phyloP scores from a whole-genome alignment of 1,140 invertebrate species.

The Oreohelix idahoensis region DNA sequence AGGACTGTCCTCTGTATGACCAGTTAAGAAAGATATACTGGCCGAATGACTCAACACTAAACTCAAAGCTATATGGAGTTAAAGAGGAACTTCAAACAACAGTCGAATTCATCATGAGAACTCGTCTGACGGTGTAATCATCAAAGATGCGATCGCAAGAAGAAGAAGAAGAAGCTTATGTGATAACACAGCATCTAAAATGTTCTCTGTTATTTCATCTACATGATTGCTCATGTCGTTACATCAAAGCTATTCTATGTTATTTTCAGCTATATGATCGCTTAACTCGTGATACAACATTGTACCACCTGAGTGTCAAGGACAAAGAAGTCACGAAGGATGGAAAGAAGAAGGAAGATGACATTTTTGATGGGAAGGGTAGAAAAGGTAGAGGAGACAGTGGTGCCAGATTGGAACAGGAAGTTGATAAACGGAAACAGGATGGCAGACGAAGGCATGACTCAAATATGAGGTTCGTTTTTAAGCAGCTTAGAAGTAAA shows the following conservation, averaged over 20 bases:
- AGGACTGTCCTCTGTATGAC: too few relatives aligned
- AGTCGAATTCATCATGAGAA: too few relatives aligned
- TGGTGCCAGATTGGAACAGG: background rate
- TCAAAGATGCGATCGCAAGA: too few relatives aligned
- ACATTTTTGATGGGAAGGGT: background rate
- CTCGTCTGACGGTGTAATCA: too few relatives aligned
- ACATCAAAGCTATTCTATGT: background rate
- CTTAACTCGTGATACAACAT: conserved; percentile 43
- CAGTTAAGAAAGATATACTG: too few relatives aligned
- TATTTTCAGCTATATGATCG: conserved; percentile 48
- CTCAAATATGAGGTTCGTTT: conserved; percentile 22
- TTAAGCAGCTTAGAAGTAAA: too few relatives aligned
- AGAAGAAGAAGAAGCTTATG: too few relatives aligned
- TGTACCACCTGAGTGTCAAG: conserved; percentile 43
- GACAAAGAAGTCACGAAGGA: background rate
- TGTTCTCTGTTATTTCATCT: conserved; percentile 32
- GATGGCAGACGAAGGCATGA: background rate
- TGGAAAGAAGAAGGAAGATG: background rate
- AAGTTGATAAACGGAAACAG: conserved; percentile 2
- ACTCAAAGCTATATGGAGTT: too few relatives aligned
- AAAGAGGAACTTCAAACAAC: too few relatives aligned
- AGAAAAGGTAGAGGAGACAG: background rate
- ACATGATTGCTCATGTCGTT: conserved; percentile 40
- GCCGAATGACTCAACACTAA: too few relatives aligned
- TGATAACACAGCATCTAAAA: too few relatives aligned